These are phyloP conservation scores for Rhopalosiphum padi DNA, from an alignment of 1,140 invertebrate genomes.

Conservation along the genomic window DNA sequence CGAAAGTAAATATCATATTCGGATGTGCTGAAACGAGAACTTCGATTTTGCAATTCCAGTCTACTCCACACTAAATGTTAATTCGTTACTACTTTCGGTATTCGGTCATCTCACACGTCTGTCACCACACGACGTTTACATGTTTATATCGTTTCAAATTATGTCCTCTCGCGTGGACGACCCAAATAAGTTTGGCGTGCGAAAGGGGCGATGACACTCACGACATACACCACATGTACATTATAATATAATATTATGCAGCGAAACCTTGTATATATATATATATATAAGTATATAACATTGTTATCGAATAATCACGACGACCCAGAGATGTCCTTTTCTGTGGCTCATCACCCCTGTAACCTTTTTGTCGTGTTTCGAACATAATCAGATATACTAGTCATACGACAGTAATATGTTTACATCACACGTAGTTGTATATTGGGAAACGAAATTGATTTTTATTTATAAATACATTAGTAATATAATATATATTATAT, in stretches of 20 bases:
- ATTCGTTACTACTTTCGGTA: background rate
- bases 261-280: background rate
- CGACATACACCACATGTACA: background rate
- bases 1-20: background rate
- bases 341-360: background rate
- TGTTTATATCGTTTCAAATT: background rate
- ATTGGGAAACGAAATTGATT: no score
- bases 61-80: background rate
- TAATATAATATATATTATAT: no score
- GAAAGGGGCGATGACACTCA: conserved; percentile 1
- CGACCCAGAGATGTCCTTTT: background rate
- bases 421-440: no score
- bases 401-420: no score
- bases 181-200: background rate
- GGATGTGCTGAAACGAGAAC: background rate
- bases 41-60: background rate
- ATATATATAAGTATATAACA: background rate
- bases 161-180: background rate
- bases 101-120: background rate
- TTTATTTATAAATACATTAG: no score
- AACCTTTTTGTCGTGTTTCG: background rate
- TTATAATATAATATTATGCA: background rate
- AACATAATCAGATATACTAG: background rate
- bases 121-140: background rate
- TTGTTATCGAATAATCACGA: background rate